A percentile compares a stretch with the other conserved stretches of the same genome.
These are phyloP conservation scores for Drymodes brunneopygia DNA, from an alignment of 2,113 vertebrate genomes.

Conservation along the genomic window DNA sequence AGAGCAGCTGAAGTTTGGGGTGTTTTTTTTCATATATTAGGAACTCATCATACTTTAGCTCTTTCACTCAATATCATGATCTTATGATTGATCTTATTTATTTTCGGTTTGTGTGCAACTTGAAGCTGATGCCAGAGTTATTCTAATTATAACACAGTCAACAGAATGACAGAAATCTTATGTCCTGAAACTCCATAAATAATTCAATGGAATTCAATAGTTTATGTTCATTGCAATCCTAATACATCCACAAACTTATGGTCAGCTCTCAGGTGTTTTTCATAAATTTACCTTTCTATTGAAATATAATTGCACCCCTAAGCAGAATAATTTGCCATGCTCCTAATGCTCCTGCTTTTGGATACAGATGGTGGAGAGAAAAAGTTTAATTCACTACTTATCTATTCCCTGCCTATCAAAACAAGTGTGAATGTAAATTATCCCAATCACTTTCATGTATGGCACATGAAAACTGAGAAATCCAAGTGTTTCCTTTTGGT, in stretches of 20 bases:
- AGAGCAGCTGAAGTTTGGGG: not conserved
- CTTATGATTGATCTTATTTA: conserved; percentile 43
- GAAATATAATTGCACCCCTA: not conserved
- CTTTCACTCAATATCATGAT: conserved; percentile 21
- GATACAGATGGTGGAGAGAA: conserved; percentile 25
- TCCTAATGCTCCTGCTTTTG: not conserved
- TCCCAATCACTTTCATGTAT: not conserved
- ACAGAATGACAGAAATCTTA: conserved; percentile 47
- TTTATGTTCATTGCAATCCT: not conserved
- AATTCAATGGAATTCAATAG: not conserved
- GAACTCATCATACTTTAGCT: not conserved
- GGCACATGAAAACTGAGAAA: not conserved
- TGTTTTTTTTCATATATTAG: not conserved
- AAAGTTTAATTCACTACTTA: not conserved
- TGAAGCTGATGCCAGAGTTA: conserved; percentile 1
- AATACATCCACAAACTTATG: not conserved
- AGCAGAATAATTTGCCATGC: not conserved
- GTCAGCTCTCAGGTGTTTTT: not conserved
- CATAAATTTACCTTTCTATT: not conserved
- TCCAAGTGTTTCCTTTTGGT: not conserved
- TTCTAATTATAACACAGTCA: conserved; percentile 47
- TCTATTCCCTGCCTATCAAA: conserved; percentile 42
- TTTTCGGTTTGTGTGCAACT: conserved; percentile 26
- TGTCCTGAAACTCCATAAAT: conserved; percentile 19
- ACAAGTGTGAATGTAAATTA: conserved; percentile 33